A percentile compares a stretch with the other conserved stretches of the same genome.
These are phyloP conservation scores for Synergus umbraculus DNA, from an alignment of 2,888 invertebrate species.

Conservation along the genomic window DNA sequence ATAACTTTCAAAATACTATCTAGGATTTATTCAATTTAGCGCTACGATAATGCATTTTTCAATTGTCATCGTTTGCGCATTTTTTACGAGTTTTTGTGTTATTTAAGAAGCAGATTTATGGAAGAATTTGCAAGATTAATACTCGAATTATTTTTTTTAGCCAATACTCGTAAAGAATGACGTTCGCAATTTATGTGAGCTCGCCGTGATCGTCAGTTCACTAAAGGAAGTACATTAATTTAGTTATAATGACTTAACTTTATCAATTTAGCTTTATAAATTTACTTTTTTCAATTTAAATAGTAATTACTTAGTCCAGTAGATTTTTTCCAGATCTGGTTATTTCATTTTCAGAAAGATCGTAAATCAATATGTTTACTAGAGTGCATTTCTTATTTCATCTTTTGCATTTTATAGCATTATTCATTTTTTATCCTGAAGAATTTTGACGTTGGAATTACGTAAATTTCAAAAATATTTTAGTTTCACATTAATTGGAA, in stretches of 20 bases:
- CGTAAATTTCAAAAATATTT: background rate
- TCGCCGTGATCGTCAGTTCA: conserved; percentile 41
- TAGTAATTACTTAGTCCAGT: background rate
- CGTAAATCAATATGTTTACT: background rate
- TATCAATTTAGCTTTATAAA: conserved; percentile 19
- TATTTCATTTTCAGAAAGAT: conserved; percentile 10
- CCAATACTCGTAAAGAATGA: conserved; percentile 22
- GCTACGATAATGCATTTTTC: conserved; percentile 68
- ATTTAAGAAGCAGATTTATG: conserved; percentile 50
- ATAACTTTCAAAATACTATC: conserved; percentile 67
- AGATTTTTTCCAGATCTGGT: background rate
- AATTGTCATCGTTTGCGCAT: conserved; percentile 54
- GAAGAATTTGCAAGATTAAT: conserved; percentile 42
- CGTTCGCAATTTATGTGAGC: conserved; percentile 12
- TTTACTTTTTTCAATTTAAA: background rate
- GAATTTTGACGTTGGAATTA: background rate
- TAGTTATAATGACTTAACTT: conserved; percentile 9
- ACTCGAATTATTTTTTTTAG: conserved; percentile 39
- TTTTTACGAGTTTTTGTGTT: conserved; percentile 60
- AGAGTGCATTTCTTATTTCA: background rate
- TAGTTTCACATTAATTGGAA: background rate
- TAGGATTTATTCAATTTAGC: conserved; percentile 72
- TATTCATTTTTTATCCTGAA: conserved; percentile 6
- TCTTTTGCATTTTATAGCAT: conserved; percentile 10
- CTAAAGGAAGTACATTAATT: background rate